These are phyloP conservation scores for Salarias fasciatus DNA, from an alignment of 2,797 vertebrate genomes.

Conservation along the genomic window DNA sequence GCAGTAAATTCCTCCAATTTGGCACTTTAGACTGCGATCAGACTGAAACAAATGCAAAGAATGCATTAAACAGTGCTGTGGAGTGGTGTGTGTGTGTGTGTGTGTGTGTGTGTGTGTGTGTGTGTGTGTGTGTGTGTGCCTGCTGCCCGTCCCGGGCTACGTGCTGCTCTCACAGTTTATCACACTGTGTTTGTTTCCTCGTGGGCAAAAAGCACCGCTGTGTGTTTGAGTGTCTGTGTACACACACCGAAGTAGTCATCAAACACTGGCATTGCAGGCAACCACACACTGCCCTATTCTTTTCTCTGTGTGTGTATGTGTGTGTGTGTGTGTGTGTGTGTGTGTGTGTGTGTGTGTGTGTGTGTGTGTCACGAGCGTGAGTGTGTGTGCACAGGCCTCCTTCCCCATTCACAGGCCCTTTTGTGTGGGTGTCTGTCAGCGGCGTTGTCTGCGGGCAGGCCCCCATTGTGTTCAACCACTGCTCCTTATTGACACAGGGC, in stretches of 20 bases:
- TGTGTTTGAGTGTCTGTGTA: conserved; percentile 45
- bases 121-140: too few relatives aligned
- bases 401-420: conserved; percentile 88
- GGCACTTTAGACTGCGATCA: neutral
- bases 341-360: too few relatives aligned
- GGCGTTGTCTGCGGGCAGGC: conserved; percentile 92
- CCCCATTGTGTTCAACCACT: conserved; percentile 93
- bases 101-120: too few relatives aligned
- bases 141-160: conserved; percentile 23
- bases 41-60: conserved; percentile 47
- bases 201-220: conserved; percentile 42
- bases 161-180: conserved; percentile 14
- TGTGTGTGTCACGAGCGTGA: too few relatives aligned
- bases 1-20: conserved; percentile 8
- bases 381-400: conserved; percentile 66
- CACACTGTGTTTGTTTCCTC: conserved; percentile 44
- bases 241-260: conserved; percentile 81
- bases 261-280: conserved; percentile 88
- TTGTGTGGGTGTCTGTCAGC: conserved; percentile 99
- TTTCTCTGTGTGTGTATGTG: conserved; percentile 80
- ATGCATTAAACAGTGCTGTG: conserved; percentile 28
- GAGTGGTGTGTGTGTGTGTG: conserved; percentile 10
- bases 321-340: conserved; percentile 22
- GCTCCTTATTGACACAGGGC: conserved; percentile 99
- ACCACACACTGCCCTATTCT: conserved; percentile 93